A percentile compares a stretch with the other conserved stretches of the same genome.
phyloP scores from a whole-genome alignment of 1,140 invertebrate genomes.

The Pseudomyrmex gracilis region DNA sequence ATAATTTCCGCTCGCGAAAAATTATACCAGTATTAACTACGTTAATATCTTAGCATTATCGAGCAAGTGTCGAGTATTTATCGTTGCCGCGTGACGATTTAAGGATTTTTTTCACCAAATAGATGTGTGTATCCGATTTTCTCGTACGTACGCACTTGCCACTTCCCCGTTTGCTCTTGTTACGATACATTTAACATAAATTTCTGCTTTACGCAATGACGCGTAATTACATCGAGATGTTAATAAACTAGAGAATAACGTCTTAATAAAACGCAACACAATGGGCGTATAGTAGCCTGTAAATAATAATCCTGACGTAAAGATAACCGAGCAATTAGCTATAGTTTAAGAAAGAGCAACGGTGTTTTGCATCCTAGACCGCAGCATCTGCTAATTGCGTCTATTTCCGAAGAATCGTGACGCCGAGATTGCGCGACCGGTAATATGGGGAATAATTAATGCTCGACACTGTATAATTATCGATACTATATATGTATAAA shows the following conservation, averaged over 20 bases:
- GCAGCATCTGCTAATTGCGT: slow-evolving; percentile 14
- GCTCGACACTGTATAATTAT: slow-evolving; percentile 53
- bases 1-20: slow-evolving; percentile 25
- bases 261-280: slow-evolving; percentile 22
- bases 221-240: not conserved
- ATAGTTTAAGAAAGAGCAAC: no score
- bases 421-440: not conserved
- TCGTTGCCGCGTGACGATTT: not conserved
- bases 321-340: not conserved
- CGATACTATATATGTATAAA: slow-evolving; percentile 17
- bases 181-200: not conserved
- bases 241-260: not conserved
- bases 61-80: slow-evolving; percentile 9
- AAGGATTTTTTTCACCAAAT: not conserved
- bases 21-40: slow-evolving; percentile 19
- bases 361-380: not conserved
- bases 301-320: not conserved
- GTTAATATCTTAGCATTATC: slow-evolving; percentile 26
- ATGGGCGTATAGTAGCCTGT: not conserved
- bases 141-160: not conserved
- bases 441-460: slow-evolving; percentile 47
- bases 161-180: no score
- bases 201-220: not conserved
- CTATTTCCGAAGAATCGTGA: slow-evolving; percentile 39
- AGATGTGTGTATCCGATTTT: not conserved